Conservation (phyloP, 2,797 vertebrate genomes). For the Thamnophis elegans region DNA sequence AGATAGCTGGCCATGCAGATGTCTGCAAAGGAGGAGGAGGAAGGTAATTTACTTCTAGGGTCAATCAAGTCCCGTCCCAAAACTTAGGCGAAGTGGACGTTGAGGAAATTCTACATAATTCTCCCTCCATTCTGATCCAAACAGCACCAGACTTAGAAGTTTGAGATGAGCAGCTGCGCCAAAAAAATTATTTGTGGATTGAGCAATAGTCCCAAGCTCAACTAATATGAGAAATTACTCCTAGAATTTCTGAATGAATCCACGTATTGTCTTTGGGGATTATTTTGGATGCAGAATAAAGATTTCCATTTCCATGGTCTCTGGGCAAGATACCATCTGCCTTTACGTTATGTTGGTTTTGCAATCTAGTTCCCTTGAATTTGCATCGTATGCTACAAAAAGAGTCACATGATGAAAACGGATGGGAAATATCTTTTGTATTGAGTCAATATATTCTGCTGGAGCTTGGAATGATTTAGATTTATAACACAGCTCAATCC, state of each 20-base stretch:
- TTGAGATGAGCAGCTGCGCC: conserved; percentile 6
- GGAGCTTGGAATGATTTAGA: neutral
- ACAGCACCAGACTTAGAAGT: neutral
- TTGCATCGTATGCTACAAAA: conserved; percentile 2
- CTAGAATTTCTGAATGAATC: conserved; percentile 17
- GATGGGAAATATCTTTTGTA: neutral
- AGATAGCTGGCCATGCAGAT: neutral
- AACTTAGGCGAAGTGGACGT: neutral
- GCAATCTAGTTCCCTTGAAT: conserved; percentile 23
- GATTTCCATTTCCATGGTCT: conserved; percentile 43
- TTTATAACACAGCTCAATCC: neutral
- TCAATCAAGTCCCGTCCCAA: neutral
- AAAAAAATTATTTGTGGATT: conserved; percentile 7
- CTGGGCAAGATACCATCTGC: conserved; percentile 26
- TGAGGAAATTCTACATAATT: neutral
- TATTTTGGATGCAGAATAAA: conserved; percentile 40
- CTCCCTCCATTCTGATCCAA: neutral
- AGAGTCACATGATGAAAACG: conserved; percentile 27
- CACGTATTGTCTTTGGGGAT: conserved; percentile 32
- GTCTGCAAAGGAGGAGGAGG: neutral
- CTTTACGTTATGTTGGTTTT: conserved; percentile 41
- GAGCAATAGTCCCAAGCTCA: conserved; percentile 19
- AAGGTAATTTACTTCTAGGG: neutral
- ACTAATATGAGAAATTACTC: conserved; percentile 51
- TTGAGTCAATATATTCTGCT: neutral